Evolutionary conservation across 2,888 invertebrate genomes (phyloP).

Genomic region (Syrista parreyssii): DNA sequence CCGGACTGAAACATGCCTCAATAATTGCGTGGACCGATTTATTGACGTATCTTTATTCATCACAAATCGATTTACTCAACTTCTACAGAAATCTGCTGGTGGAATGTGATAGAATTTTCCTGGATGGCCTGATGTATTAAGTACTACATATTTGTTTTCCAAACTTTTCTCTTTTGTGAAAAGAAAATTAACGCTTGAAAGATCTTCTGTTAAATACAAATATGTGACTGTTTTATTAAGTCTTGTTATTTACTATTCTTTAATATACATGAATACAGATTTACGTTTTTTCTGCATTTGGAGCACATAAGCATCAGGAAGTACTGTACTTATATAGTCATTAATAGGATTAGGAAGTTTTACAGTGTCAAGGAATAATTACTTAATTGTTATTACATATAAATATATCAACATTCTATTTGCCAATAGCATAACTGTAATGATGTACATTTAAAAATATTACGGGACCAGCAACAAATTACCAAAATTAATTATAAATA

Average conservation of each 20-base stretch:
- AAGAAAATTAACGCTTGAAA: not conserved
- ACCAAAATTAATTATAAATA: not conserved
- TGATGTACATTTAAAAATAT: not conserved
- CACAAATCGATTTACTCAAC: conserved; percentile 88
- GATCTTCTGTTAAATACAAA: not conserved
- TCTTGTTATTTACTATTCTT: not conserved
- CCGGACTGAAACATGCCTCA: conserved; percentile 88
- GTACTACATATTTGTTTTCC: not conserved
- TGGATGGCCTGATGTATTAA: not conserved
- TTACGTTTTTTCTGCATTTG: not conserved
- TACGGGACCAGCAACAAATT: not conserved
- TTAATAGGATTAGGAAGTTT: not conserved
- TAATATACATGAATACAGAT: not conserved
- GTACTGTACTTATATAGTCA: not conserved
- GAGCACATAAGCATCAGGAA: not conserved
- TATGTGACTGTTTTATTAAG: not conserved
- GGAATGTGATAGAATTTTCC: not conserved
- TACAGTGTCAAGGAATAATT: not conserved
- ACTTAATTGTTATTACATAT: not conserved
- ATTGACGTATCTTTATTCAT: conserved; percentile 91
- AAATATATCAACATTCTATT: not conserved
- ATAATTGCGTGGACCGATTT: conserved; percentile 94
- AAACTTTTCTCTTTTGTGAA: not conserved
- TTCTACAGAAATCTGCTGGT: conserved; percentile 80
- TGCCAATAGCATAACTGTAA: not conserved